A percentile compares a stretch with the other conserved stretches of the same genome.
These are phyloP conservation scores for Athrips mouffetella DNA, from an alignment of 2,888 invertebrate genomes.

Conservation along the genomic window DNA sequence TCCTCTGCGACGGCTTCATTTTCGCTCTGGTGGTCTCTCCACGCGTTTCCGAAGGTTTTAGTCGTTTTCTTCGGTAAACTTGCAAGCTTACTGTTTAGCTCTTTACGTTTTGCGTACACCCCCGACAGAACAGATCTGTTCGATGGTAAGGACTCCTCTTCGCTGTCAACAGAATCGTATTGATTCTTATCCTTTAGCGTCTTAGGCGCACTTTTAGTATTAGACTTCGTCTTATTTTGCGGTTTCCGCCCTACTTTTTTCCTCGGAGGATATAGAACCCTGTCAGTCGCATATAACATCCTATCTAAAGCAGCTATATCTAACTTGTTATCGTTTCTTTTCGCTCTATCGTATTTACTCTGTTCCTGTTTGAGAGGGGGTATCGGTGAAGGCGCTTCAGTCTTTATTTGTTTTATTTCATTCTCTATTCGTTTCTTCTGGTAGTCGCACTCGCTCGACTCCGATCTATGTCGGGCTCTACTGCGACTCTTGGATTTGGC, in stretches of 20 bases:
- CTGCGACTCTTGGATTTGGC: conserved; percentile 69
- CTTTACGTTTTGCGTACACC: conserved; percentile 73
- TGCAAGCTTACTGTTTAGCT: conserved; percentile 66
- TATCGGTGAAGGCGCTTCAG: conserved; percentile 68
- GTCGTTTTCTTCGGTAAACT: conserved; percentile 58
- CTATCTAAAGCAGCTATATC: conserved; percentile 81
- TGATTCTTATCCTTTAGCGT: conserved; percentile 68
- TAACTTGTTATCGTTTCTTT: conserved; percentile 65
- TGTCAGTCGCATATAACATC: conserved; percentile 84
- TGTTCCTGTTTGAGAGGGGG: conserved; percentile 69
- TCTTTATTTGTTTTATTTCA: conserved; percentile 69
- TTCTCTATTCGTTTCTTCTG: conserved; percentile 65
- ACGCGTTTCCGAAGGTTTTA: conserved; percentile 60
- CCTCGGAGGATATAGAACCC: conserved; percentile 87
- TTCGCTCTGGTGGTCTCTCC: conserved; percentile 73
- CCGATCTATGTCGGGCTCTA: conserved; percentile 65
- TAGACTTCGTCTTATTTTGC: conserved; percentile 60
- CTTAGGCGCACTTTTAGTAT: conserved; percentile 49
- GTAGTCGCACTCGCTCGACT: conserved; percentile 70
- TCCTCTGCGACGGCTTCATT: conserved; percentile 76
- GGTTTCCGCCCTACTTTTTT: conserved; percentile 85
- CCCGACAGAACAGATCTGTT: conserved; percentile 69
- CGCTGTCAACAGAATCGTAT: conserved; percentile 65
- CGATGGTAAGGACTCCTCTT: conserved; percentile 54
- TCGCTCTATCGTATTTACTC: conserved; percentile 60